Evolutionary conservation across 2,113 vertebrate genomes (phyloP), one percentile per base, ranked within the genome.

Genomic region (Acanthochromis polyacanthus): DNA sequence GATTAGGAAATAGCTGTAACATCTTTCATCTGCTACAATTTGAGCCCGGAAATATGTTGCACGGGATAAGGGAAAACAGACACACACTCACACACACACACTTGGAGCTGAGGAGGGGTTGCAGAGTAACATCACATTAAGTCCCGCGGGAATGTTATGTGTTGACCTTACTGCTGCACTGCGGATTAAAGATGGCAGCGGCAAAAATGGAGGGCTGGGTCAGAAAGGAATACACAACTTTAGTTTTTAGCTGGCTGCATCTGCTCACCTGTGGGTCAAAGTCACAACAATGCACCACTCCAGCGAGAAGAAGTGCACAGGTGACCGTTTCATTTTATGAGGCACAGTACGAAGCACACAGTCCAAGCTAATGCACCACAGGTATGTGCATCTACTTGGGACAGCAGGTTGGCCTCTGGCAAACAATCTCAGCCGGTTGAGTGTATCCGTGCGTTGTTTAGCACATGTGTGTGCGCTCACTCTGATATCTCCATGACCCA

Each of bases 371-470:
- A 62, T 6, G 22, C 32, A 52, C 48, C 32, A 43, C 70, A 83
- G 80, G 69, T 81, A 28, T 32, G 71, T 58, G 51, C 19, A 3
- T 36, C 61, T 22, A 22, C 17, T 40, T n/a, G 36, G 36, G 45
- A 69, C 79, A 84, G 86, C 62, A 78, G 66, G 56, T 64, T 20
- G 1, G 52, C 75, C 62, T 48, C 38, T 66, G 53, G 81, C 56
- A 61, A 61, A 60, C 30, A 14, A 45, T 43, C 72, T 60, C 50
- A 22, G 22, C 46, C 28, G 36, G 51, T 43, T 56, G 15, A 52
- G 28, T 32, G 10, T 23, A 22, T 38, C 15, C 36, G 17, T 43
- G 67, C 32, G 1, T 62, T 20, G 15, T 65, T 80, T 51, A 46
- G 32, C 45, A 50, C n/a, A 19, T 63, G 51, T 58, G 45, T 59